These are phyloP conservation scores for Bovichtus variegatus DNA, from an alignment of 2,797 vertebrate species.

Conservation along the genomic window DNA sequence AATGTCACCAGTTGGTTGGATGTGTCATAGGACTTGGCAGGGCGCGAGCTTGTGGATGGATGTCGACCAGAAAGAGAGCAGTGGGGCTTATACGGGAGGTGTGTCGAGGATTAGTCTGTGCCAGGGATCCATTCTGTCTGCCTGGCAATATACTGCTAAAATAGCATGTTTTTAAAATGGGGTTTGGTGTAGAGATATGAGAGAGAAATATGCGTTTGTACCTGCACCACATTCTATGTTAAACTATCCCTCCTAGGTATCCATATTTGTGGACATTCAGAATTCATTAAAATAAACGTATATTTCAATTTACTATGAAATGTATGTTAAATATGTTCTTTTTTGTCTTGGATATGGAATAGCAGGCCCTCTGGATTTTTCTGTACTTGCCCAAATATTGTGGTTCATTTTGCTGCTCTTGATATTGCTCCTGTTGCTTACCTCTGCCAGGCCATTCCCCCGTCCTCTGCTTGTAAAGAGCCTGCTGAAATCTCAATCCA, in stretches of 20 bases:
- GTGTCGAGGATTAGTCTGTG: conserved; percentile 50
- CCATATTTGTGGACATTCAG: background rate
- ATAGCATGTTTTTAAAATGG: background rate
- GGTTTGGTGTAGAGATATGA: background rate
- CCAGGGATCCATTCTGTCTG: conserved; percentile 6
- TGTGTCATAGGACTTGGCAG: conserved; percentile 35
- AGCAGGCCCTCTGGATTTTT: background rate
- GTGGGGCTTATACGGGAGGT: conserved; percentile 26
- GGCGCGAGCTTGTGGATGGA: background rate
- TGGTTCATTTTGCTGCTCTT: background rate
- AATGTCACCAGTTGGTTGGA: conserved; percentile 55
- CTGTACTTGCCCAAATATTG: background rate
- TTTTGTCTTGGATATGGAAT: too few species aligned
- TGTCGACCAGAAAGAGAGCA: conserved; percentile 28
- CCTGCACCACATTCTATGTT: background rate
- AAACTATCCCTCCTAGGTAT: background rate
- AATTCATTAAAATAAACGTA: background rate
- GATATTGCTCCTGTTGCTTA: conserved; percentile 15
- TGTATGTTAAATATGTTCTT: background rate
- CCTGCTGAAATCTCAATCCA: background rate
- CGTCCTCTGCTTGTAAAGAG: background rate
- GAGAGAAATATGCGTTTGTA: background rate
- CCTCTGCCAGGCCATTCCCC: background rate
- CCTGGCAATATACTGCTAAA: background rate
- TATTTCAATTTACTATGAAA: background rate